Evolutionary conservation across 1,140 invertebrate species (phyloP), one percentile per base, ranked within the genome.

Genomic region (Oryzaephilus surinamensis): DNA sequence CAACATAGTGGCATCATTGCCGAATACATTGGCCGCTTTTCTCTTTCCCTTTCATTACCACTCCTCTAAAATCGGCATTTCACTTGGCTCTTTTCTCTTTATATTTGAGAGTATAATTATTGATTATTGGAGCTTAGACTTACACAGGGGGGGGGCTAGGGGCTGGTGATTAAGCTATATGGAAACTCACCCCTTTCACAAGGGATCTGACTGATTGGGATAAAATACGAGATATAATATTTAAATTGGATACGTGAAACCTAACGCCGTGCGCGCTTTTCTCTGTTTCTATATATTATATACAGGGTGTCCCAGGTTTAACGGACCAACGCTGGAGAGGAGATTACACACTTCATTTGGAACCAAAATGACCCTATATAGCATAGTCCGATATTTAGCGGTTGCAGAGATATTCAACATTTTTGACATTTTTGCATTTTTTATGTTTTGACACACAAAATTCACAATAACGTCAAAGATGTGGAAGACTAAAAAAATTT

Each of bases 51-150:
- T 38, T 38, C 26, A 38, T 17, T 20, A 33, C 30, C 30, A 31
- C 31, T 20, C 29, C 27, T 17, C 27, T 21, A 18, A 40, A 40
- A 38, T 38, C 44, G 38, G 44, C 34, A 42, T 38, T 46, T 30
- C 30, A 29, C 34, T 18, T 29, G 30, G 23, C 19, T 4, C 45
- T 47, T 41, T 47, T 47, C 43, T 47, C 45, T 47, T 41, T 47
- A 43, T 47, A 47, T 43, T 43, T 47, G 43, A 43, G 35, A 47
- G 45, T 47, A 47, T 47, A 47, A 47, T 47, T 47, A 47, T 47
- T 47, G 45, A 47, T 47, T 47, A 47, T 47, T 38, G 45, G 43
- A 45, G 38, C 36, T 38, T 38, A 38, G 36, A 38, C 36, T 26
- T 38, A 38, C 35, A 20, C 30, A 20, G 16, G 36, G 27, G 24